Evolutionary conservation across 1,140 invertebrate species (phyloP).

Genomic region (Ectropis grisescens): DNA sequence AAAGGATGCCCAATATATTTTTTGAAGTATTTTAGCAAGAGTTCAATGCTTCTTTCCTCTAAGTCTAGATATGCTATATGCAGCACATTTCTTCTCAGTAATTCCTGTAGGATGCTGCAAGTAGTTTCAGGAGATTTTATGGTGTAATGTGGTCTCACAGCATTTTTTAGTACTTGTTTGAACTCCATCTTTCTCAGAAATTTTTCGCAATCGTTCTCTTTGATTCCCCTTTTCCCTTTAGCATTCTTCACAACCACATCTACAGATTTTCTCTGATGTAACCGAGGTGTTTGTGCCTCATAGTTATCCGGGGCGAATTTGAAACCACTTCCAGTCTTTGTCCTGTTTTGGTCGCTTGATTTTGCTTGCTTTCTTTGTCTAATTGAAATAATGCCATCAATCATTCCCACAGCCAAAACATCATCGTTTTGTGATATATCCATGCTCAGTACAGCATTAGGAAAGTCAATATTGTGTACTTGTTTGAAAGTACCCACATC

Average conservation of each 20-base stretch:
- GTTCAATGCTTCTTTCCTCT: constrained; percentile 75
- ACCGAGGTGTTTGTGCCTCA: not conserved
- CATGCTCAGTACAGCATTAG: constrained; percentile 91
- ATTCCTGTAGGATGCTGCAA: constrained; percentile 87
- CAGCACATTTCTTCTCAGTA: constrained; percentile 83
- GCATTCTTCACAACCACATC: constrained; percentile 64
- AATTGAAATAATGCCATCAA: constrained; percentile 92
- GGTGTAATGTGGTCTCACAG: constrained; percentile 73
- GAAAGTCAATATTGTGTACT: constrained; percentile 90
- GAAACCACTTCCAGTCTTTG: constrained; percentile 35
- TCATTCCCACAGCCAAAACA: constrained; percentile 89
- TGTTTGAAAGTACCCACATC: constrained; percentile 89
- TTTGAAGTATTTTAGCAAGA: constrained; percentile 83
- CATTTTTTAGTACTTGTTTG: constrained; percentile 83
- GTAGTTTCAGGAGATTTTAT: constrained; percentile 80
- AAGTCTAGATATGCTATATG: constrained; percentile 78
- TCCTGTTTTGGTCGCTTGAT: constrained; percentile 32
- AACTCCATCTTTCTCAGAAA: constrained; percentile 87
- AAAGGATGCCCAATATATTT: constrained; percentile 80
- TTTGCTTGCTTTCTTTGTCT: constrained; percentile 77
- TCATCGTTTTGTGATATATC: constrained; percentile 86
- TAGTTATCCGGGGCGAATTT: constrained; percentile 71
- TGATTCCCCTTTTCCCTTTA: constrained; percentile 51
- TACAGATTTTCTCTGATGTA: constrained; percentile 17
- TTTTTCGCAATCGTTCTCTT: constrained; percentile 75